Base-by-base conservation (phyloP, 2,888 invertebrate species). In the Sepioteuthis lessoniana region DNA sequence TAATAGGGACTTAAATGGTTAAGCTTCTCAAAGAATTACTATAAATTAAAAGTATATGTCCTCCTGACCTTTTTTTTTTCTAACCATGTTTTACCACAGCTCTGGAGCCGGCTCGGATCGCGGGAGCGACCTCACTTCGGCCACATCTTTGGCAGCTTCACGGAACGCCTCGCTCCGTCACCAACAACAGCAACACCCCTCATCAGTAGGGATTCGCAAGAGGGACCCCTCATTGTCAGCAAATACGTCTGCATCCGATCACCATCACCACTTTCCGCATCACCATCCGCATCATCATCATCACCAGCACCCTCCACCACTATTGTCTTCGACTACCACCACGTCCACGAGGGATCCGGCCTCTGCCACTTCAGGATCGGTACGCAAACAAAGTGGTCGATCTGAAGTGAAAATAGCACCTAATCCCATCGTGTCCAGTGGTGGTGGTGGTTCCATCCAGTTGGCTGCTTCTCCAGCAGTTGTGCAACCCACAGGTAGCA, bases 391-490 rank as follows among this genome's bases (percentile, higher is more conserved):
- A 13, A 42, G 46, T 42, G 46, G 92, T 92, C 92, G 95, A 94
- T 95, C 95, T 90, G 96, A 96, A 95, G 96, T 96, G 94, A 96
- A 96, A 95, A 95, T 96, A 95, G 95, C 95, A 37, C 95, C 95
- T 47, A 95, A 95, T 94, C 95, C 96, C 91, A 94, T 95, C 28
- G 94, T 95, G 60, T 95, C 95, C 35, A 94, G 95, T 91, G 91
- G 95, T 47, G 95, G 95, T 28, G 95, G 95, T 46, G 95, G 95
- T 94, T 95, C 95, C 46, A 95, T 95, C 90, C 94, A 95, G 35
- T 94, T 95, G 37, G 90, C 94, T 28, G 94, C 94, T 91, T 94
- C 94, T 93, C 91, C 94, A 90, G 94, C 94, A 93, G 91, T 90
- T 35, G 92, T 92, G 92, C 92, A 92, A 92, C 92, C 92, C 35